These are phyloP conservation scores for Syrmaticus mikado DNA, from an alignment of 2,113 vertebrate species.

Conservation along the genomic window DNA sequence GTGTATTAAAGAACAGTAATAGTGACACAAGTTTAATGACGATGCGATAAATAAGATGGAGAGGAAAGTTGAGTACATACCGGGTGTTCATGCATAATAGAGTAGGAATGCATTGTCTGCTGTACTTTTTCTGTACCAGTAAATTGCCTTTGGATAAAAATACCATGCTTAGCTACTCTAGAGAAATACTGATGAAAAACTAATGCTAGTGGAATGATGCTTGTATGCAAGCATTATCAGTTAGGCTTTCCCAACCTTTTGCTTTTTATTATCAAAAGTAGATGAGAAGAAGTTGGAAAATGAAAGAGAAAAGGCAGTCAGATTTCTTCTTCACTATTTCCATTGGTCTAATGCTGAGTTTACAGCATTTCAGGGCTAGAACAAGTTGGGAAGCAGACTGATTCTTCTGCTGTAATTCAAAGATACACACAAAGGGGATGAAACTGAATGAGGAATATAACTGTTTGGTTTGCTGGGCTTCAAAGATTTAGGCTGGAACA, in stretches of 20 bases:
- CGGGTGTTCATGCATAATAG: conserved; percentile 57
- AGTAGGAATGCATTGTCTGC: conserved; percentile 49
- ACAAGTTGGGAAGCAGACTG: background rate
- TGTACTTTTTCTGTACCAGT: conserved; percentile 46
- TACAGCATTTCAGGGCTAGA: background rate
- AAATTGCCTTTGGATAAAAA: conserved; percentile 70
- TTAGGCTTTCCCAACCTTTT: conserved; percentile 5
- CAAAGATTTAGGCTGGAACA: background rate
- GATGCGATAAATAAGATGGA: conserved; percentile 34
- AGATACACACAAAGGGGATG: background rate
- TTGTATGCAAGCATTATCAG: background rate
- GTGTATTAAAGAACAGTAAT: conserved; percentile 18
- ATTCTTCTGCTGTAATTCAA: background rate
- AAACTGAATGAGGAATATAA: background rate
- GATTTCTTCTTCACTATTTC: background rate
- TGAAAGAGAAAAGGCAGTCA: background rate
- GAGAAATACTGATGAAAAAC: conserved; percentile 56
- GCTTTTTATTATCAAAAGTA: background rate
- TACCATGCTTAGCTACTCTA: conserved; percentile 38
- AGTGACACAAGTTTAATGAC: conserved; percentile 49
- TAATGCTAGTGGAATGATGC: background rate
- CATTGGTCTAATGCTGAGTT: background rate
- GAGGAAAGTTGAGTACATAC: conserved; percentile 36
- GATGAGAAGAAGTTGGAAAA: background rate
- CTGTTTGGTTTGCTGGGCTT: background rate